phyloP scores from a whole-genome alignment of 2,797 vertebrate species.

The Anguilla megastoma region DNA sequence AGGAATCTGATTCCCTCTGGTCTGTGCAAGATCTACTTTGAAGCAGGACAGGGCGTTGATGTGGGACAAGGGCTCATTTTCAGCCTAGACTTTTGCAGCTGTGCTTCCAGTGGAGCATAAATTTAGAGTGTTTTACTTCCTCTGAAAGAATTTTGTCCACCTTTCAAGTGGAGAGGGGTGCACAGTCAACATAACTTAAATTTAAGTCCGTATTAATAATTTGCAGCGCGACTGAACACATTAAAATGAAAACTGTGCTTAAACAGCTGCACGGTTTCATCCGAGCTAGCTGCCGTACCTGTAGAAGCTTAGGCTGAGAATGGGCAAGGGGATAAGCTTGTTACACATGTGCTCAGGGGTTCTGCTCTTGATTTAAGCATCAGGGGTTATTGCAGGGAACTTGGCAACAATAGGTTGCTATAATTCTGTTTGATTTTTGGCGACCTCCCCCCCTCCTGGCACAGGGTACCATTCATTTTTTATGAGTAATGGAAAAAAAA shows the following conservation, averaged over 20 bases:
- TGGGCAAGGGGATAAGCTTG: constrained; percentile 63
- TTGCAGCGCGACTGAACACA: background rate
- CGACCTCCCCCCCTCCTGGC: constrained; percentile 49
- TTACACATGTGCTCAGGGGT: constrained; percentile 55
- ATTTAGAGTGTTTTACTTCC: constrained; percentile 23
- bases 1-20: constrained; percentile 61
- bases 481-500: background rate
- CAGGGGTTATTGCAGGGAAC: constrained; percentile 59
- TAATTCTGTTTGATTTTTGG: constrained; percentile 37
- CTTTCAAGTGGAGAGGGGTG: background rate
- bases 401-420: constrained; percentile 50
- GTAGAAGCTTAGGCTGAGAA: constrained; percentile 76
- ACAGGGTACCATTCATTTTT: constrained; percentile 29
- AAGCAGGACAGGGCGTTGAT: constrained; percentile 38
- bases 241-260: background rate
- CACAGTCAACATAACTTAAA: background rate
- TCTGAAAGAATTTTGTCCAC: background rate
- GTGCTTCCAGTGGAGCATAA: background rate
- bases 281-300: background rate
- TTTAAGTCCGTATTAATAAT: background rate
- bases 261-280: background rate
- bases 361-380: constrained; percentile 52
- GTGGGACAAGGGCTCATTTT: constrained; percentile 58
- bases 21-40: constrained; percentile 44
- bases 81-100: constrained; percentile 69